Base-by-base conservation (phyloP, 2,888 invertebrate genomes). In the Euphydryas editha region DNA sequence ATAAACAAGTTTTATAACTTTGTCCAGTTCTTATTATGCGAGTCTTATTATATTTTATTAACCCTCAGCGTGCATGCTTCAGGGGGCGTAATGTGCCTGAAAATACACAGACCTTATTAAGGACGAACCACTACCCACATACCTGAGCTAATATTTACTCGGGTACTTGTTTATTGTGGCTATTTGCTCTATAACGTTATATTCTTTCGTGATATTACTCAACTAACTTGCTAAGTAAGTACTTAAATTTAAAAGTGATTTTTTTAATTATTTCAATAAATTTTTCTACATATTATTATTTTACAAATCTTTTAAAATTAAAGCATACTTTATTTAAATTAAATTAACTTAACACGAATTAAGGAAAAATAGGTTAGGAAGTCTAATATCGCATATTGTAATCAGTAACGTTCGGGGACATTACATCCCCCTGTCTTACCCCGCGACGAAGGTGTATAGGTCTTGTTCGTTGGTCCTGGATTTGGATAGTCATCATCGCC, bases 41-140 rank as follows among this genome's bases (percentile, higher is more conserved):
- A 81, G 81, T 86, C 88, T 90, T 88, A 87, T 91, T 90, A 91
- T 89, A 90, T 90, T 90, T 91, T 89, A 90, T 87, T 88, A 83
- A 80, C 83, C 77, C 81, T 81, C 81, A 21, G 36, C 54, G 77
- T 82, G 83, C 81, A 84, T 81, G 83, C 83, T 82, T 81, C 81
- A 81, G 81, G 83, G 81, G 77, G 78, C 79, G 82, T 86, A 83
- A 85, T 83, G 81, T 78, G 78, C 81, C 83, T 84, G 76, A 79
- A 83, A 84, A 81, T 80, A 82, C 77, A 77, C 78, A 81, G 83
- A 81, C 85, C 84, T 85, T 85, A 88, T 86, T 88, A 73, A 71
- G 67, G 57, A 73, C 67, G 67, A 61, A 65, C 68, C 68, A 84
- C 81, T 77, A 80, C 78, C 77, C 76, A 83, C 78, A 77, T 82